phyloP scores from a whole-genome alignment of 2,888 invertebrate species.

The Chrysodeixis includens region DNA sequence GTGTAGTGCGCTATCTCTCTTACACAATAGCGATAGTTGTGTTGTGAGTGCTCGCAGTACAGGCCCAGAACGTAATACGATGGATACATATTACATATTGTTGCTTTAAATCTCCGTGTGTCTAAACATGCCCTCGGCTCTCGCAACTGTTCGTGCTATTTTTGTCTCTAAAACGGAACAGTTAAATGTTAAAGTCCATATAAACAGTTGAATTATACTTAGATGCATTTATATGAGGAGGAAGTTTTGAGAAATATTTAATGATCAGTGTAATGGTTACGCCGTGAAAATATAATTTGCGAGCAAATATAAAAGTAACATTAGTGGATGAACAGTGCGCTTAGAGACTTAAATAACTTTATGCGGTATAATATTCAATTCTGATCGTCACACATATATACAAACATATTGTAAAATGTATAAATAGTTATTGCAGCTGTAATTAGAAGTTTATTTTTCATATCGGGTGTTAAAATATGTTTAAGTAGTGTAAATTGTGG shows the following conservation, averaged over 20 bases:
- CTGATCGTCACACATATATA: constrained; percentile 72
- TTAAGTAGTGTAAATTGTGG: constrained; percentile 87
- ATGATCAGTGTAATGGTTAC: constrained; percentile 69
- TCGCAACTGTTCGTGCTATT: constrained; percentile 81
- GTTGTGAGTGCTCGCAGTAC: too few relatives aligned
- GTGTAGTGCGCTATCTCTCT: not conserved
- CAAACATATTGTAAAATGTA: constrained; percentile 86
- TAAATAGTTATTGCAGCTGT: constrained; percentile 89
- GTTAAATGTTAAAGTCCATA: constrained; percentile 77
- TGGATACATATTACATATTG: constrained; percentile 23
- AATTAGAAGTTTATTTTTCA: constrained; percentile 89
- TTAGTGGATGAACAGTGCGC: constrained; percentile 81
- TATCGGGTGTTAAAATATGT: constrained; percentile 88
- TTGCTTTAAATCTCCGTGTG: constrained; percentile 42
- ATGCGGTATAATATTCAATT: constrained; percentile 73
- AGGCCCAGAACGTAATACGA: constrained; percentile 11
- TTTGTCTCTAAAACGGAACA: constrained; percentile 80
- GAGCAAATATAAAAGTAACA: constrained; percentile 68
- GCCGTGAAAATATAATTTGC: constrained; percentile 78
- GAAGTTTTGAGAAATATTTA: constrained; percentile 70
- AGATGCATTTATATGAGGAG: constrained; percentile 76
- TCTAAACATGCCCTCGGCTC: constrained; percentile 45
- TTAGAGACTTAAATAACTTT: constrained; percentile 79
- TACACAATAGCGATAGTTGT: not conserved
- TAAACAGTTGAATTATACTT: constrained; percentile 75